These are phyloP conservation scores for Eilema griseolum DNA, from an alignment of 2,888 invertebrate species.

Conservation along the genomic window DNA sequence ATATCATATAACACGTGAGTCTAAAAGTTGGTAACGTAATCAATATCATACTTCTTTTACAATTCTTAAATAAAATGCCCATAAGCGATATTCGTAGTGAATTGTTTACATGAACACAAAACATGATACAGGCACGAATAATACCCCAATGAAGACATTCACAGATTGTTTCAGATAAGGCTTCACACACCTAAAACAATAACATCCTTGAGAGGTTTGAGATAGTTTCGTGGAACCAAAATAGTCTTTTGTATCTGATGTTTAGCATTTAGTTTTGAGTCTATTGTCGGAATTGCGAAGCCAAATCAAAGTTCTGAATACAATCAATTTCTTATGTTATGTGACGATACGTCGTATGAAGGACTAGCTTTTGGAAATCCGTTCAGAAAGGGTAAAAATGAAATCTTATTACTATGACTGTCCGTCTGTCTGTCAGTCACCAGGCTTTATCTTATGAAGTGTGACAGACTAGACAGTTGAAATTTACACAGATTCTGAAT, in stretches of 20 bases:
- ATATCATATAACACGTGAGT: no score
- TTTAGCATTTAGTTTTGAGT: not conserved
- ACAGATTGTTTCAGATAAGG: not conserved
- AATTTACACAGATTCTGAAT: no score
- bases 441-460: not conserved
- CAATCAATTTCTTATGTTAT: not conserved
- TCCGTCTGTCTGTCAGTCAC: no score
- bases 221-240: not conserved
- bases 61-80: not conserved
- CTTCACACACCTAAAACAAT: not conserved
- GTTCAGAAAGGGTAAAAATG: no score
- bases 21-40: not conserved
- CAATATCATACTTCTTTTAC: not conserved
- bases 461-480: no score
- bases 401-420: no score
- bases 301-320: not conserved
- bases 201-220: not conserved
- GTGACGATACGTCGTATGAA: no score
- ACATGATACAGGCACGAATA: not conserved
- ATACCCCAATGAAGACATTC: slow-evolving; percentile 3
- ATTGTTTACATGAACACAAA: not conserved
- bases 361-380: no score
- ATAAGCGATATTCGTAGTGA: not conserved
- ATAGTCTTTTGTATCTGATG: not conserved
- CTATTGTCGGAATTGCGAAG: not conserved